Percentiles rank a stretch among this genome's conserved stretches.
phyloP scores from a whole-genome alignment of 1,140 invertebrate genomes.

The Hirudo medicinalis region DNA sequence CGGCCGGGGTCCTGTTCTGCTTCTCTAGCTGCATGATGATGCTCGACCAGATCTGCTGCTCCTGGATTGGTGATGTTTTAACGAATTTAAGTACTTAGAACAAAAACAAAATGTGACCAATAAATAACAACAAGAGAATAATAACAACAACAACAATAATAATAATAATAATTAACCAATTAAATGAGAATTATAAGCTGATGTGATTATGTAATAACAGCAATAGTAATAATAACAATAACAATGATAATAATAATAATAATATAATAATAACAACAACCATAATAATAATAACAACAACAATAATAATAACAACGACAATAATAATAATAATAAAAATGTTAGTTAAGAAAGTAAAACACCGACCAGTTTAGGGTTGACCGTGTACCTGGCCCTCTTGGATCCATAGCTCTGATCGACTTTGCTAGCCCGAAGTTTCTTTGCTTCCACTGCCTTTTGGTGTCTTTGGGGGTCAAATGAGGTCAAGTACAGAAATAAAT shows the following conservation, averaged over 20 bases:
- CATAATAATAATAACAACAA: too few species aligned
- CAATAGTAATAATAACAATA: too few species aligned
- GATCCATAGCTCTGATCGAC: constrained; percentile 48
- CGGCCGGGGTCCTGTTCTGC: constrained; percentile 73
- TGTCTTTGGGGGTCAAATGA: constrained; percentile 35
- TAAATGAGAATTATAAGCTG: too few species aligned
- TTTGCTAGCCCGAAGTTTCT: constrained; percentile 50
- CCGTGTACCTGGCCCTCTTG: constrained; percentile 38
- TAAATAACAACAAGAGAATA: constrained; percentile 10
- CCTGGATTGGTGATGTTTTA: constrained; percentile 41
- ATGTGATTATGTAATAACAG: too few species aligned
- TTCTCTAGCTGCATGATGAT: constrained; percentile 60
- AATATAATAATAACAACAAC: too few species aligned
- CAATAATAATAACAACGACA: too few species aligned
- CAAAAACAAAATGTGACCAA: not conserved
- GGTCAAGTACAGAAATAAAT: too few species aligned
- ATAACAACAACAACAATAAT: not conserved
- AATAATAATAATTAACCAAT: too few species aligned
- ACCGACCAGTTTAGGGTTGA: constrained; percentile 33
- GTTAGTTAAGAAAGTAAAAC: not conserved
- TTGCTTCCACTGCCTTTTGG: constrained; percentile 54
- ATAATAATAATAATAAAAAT: too few species aligned
- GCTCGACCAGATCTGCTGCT: constrained; percentile 64
- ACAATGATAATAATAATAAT: too few species aligned
- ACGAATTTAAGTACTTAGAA: too few species aligned